Conservation (phyloP, 2,797 vertebrate genomes). For the Cygnus olor region DNA sequence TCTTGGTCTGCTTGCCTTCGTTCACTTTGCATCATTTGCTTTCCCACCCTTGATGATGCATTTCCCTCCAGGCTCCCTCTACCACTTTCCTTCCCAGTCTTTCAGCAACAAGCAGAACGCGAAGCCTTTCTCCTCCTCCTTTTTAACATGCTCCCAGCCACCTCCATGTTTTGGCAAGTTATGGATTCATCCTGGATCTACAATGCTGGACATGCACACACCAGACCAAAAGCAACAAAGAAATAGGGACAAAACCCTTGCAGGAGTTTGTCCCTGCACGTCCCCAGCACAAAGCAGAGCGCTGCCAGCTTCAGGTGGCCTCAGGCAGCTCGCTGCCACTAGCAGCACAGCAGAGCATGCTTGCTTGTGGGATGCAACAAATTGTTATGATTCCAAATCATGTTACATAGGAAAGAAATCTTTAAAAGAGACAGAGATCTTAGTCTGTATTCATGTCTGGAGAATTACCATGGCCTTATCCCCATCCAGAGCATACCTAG, state of each 20-base stretch:
- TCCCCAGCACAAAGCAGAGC: not conserved
- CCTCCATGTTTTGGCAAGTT: accelerated
- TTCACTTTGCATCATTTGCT: not conserved
- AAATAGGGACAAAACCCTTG: not conserved
- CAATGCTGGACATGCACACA: accelerated
- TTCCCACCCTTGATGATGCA: not conserved
- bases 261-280: not conserved
- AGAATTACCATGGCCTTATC: not conserved
- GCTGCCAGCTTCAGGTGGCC: not conserved
- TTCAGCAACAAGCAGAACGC: not conserved
- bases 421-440: not conserved
- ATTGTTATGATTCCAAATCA: not conserved
- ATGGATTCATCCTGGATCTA: not conserved
- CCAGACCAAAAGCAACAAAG: not conserved
- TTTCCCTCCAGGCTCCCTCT: not conserved
- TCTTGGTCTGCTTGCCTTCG: not conserved
- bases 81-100: not conserved
- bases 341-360: too few species aligned
- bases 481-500: not conserved
- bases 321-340: not conserved
- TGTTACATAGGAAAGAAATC: not conserved
- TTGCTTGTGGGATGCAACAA: not conserved
- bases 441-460: accelerated
- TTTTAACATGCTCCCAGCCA: not conserved
- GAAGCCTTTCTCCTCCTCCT: not conserved